phyloP scores from a whole-genome alignment of 2,888 invertebrate species.

The Zootermopsis nevadensis region DNA sequence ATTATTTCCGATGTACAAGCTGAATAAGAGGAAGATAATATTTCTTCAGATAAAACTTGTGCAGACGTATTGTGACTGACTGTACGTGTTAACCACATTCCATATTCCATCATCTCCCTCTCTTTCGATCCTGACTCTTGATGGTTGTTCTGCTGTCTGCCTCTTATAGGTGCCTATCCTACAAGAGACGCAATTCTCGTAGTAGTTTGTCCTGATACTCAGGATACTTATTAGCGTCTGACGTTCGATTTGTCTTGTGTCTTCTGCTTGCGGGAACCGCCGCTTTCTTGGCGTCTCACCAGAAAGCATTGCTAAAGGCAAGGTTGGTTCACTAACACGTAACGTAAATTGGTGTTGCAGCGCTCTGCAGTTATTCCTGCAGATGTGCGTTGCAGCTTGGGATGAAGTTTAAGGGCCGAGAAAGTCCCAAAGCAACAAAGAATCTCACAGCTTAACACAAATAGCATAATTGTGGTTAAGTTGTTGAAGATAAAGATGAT shows the following conservation, averaged over 20 bases:
- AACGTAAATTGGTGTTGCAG: too few species aligned
- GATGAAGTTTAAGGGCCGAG: too few species aligned
- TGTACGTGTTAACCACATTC: slow-evolving; percentile 15
- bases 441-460: too few species aligned
- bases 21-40: too few species aligned
- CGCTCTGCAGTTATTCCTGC: too few species aligned
- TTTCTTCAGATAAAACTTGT: background rate
- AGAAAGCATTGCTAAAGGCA: slow-evolving; percentile 4
- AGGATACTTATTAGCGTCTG: slow-evolving; percentile 68
- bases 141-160: background rate
- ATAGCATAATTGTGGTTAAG: too few species aligned
- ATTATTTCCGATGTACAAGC: too few species aligned
- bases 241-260: slow-evolving; percentile 66
- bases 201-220: slow-evolving; percentile 58
- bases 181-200: background rate
- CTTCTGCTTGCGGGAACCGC: slow-evolving; percentile 8
- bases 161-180: background rate
- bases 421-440: too few species aligned
- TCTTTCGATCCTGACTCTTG: background rate
- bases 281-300: slow-evolving; percentile 21
- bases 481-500: too few species aligned
- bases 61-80: background rate
- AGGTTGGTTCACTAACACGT: background rate
- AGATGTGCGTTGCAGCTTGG: too few species aligned
- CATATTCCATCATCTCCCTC: slow-evolving; percentile 7